Evolutionary conservation across 2,797 vertebrate genomes (phyloP).

Genomic region (Alcedo atthis): DNA sequence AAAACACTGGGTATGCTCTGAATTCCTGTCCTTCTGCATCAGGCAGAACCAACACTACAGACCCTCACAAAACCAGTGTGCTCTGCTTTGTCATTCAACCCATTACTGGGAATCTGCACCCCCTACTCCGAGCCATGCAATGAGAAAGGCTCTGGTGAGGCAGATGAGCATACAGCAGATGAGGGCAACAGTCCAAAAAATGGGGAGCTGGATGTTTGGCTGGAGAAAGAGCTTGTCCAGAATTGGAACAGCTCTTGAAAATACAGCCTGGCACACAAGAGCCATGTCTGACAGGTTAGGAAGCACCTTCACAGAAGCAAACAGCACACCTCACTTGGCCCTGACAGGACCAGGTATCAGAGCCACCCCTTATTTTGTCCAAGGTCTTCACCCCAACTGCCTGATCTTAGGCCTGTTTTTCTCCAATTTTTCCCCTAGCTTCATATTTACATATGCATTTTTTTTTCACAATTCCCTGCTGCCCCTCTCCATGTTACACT

Average conservation of each 20-base stretch:
- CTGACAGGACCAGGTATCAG: background rate
- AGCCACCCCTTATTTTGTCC: background rate
- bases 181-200: conserved; percentile 25
- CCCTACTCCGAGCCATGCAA: background rate
- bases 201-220: background rate
- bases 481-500: background rate
- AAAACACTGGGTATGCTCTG: background rate
- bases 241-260: background rate
- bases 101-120: background rate
- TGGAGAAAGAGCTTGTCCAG: background rate
- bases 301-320: background rate
- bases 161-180: background rate
- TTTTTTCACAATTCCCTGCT: background rate
- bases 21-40: background rate
- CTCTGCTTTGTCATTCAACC: background rate
- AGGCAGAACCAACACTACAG: background rate
- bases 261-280: background rate
- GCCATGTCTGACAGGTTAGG: background rate
- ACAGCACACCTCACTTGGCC: background rate
- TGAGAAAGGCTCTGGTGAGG: background rate
- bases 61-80: rapidly evolving
- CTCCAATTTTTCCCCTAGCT: background rate
- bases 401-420: background rate
- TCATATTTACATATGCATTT: background rate
- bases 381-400: background rate